A percentile compares a stretch with the other conserved stretches of the same genome.
Conservation (phyloP, 2,888 invertebrate genomes). For the Tinea pellionella region DNA sequence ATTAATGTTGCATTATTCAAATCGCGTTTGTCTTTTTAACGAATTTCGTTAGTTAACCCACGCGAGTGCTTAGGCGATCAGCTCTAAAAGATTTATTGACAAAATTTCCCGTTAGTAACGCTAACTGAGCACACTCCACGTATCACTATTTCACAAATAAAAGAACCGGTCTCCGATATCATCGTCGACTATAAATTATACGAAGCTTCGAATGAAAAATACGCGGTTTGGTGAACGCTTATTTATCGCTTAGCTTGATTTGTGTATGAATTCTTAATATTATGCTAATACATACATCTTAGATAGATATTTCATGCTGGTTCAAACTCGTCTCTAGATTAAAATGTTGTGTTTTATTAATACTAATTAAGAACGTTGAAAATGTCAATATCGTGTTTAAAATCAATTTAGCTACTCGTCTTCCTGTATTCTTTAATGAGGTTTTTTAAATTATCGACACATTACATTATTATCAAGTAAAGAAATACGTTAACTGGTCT, state of each 20-base stretch:
- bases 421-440: background rate
- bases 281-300: conserved; percentile 34
- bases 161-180: conserved; percentile 68
- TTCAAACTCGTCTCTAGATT: background rate
- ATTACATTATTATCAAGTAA: background rate
- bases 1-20: background rate
- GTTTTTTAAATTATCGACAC: too few species aligned
- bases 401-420: background rate
- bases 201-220: conserved; percentile 62
- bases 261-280: conserved; percentile 45
- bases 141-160: conserved; percentile 69
- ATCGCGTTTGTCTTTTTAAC: background rate
- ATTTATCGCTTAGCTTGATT: conserved; percentile 56
- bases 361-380: background rate
- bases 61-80: conserved; percentile 68
- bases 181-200: conserved; percentile 66
- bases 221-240: conserved; percentile 58
- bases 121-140: conserved; percentile 65
- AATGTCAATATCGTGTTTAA: background rate
- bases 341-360: conserved; percentile 5
- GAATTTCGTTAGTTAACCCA: conserved; percentile 37
- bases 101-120: conserved; percentile 69
- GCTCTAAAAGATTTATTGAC: conserved; percentile 64
- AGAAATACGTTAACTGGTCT: background rate
- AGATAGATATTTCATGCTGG: background rate